Evolutionary conservation across 2,888 invertebrate species (phyloP).

Genomic region (Masnerella sp.): DNA sequence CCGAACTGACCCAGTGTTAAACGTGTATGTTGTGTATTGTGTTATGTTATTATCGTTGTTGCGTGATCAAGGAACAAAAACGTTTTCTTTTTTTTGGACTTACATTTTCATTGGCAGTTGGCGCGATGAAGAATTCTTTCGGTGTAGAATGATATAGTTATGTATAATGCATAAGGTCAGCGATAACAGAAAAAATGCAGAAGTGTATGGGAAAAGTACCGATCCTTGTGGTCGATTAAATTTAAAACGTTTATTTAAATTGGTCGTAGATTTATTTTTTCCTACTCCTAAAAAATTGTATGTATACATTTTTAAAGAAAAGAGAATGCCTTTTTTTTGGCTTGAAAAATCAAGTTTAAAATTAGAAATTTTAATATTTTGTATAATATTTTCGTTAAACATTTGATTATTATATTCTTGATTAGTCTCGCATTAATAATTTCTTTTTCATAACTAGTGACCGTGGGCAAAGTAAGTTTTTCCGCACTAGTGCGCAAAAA

Average conservation of each 20-base stretch:
- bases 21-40: conserved; percentile 68
- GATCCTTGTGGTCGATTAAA: conserved; percentile 52
- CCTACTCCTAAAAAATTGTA: no score
- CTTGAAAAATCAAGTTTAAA: no score
- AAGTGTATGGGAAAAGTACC: conserved; percentile 53
- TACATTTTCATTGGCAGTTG: conserved; percentile 49
- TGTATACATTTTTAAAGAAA: no score
- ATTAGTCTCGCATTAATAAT: no score
- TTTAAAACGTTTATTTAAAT: conserved; percentile 66
- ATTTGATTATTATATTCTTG: no score
- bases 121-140: conserved; percentile 56
- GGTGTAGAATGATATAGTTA: conserved; percentile 55
- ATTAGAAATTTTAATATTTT: no score
- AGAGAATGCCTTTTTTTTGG: no score
- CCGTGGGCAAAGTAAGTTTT: no score
- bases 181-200: conserved; percentile 49
- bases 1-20: conserved; percentile 54
- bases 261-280: conserved; percentile 35
- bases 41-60: conserved; percentile 70
- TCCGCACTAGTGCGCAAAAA: no score
- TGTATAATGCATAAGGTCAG: conserved; percentile 56
- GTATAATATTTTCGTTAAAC: no score
- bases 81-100: background rate
- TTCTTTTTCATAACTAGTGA: no score
- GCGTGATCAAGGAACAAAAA: conserved; percentile 48